Evolutionary conservation across 2,113 vertebrate species (phyloP).

Genomic region (Dermatemys mawii): DNA sequence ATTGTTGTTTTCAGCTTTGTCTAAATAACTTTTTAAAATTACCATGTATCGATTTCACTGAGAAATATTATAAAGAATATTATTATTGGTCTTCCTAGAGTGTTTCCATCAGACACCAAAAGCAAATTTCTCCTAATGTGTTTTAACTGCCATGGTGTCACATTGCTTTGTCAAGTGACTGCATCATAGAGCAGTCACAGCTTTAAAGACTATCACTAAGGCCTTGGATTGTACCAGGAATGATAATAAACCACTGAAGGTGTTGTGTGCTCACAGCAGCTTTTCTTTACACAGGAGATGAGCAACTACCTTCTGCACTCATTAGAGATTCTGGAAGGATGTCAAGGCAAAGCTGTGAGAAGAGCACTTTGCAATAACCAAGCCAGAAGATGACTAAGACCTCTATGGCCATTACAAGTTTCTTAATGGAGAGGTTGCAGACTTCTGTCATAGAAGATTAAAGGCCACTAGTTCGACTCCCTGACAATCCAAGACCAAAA

Average conservation of each 20-base stretch:
- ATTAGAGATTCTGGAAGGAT: not conserved
- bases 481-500: not conserved
- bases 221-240: too few relatives aligned
- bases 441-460: not conserved
- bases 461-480: not conserved
- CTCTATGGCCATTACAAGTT: not conserved
- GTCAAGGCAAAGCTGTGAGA: not conserved
- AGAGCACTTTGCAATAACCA: not conserved
- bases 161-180: too few relatives aligned
- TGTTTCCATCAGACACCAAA: not conserved
- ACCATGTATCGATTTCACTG: not conserved
- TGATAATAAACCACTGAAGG: not conserved
- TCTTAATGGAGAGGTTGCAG: not conserved
- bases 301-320: not conserved
- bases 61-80: not conserved
- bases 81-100: not conserved
- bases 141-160: not conserved
- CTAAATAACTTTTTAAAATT: not conserved
- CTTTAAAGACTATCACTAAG: too few relatives aligned
- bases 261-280: not conserved
- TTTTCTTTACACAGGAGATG: not conserved
- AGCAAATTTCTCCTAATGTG: not conserved
- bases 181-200: too few relatives aligned
- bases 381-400: not conserved
- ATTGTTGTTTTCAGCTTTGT: not conserved